Evolutionary conservation across 2,113 vertebrate species (phyloP), one percentile per base, ranked within the genome.

Genomic region (Nyctibius bracteatus): DNA sequence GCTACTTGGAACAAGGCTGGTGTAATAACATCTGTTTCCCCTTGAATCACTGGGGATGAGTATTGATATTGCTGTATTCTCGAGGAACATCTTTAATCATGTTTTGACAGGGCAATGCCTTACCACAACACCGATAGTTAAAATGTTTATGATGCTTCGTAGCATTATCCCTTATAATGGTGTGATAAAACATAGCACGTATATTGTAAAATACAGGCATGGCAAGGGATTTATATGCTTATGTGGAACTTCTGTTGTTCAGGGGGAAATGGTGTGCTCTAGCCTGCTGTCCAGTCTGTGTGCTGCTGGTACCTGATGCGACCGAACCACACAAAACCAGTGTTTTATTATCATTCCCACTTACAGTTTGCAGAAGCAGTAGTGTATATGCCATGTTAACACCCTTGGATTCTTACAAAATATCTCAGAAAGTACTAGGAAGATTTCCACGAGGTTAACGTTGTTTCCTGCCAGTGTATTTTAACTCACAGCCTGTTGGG

Each of bases 21-120:
- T 92, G 95, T 97, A 96, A 94, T 97, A 96, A 92, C 96, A 90
- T 91, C 88, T 90, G 84, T 81, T 96, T 93, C 73, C 77, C 67
- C 63, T 88, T 41, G 79, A 92, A 85, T 95, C 88, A 35, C 84
- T 14, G 33, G 72, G 92, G 92, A 43, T 17, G 88, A 49, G 93
- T 92, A 86, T 92, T 84, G 95, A 92, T 88, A 68, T 74, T 96
- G 85, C 94, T 59, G 25, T 90, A 58, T 74, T 97, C 90, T 94
- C 44, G 14, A 62, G 86, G 58, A 96, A 25, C 37, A 43, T 75
- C 93, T 94, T 80, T 77, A 93, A 79, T 96, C 67, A 20, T 44
- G 28, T 94, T 97, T 94, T 94, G 94, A 87, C 88, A 94, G 85
- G 61, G 75, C 67, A 84, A 7, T 94, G 89, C 84, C 83, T 77